phyloP scores from a whole-genome alignment of 2,113 vertebrate genomes.

The Eurypyga helias region DNA sequence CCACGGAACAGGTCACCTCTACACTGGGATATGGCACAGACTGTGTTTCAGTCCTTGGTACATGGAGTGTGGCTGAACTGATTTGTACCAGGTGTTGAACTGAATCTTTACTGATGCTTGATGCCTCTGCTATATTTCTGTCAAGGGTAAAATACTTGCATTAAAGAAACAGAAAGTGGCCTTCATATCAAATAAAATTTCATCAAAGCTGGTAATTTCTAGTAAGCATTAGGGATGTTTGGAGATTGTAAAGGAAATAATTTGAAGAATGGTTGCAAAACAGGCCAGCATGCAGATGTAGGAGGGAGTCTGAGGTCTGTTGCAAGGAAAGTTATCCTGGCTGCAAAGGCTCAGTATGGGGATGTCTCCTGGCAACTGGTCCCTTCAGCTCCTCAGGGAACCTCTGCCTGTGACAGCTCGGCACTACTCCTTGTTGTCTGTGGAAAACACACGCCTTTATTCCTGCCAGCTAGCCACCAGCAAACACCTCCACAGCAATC shows the following conservation, averaged over 20 bases:
- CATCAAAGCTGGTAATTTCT: not conserved
- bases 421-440: not conserved
- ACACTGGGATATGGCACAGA: rapidly evolving
- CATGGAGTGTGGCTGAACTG: not conserved
- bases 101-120: not conserved
- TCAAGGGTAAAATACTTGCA: not conserved
- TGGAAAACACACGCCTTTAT: rapidly evolving
- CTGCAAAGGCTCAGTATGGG: not conserved
- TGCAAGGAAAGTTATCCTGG: not conserved
- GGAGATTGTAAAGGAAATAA: not conserved
- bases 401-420: not conserved
- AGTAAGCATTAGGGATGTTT: not conserved
- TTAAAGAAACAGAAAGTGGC: not conserved
- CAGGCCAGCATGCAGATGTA: not conserved
- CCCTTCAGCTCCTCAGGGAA: not conserved
- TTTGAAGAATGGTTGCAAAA: not conserved
- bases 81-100: not conserved
- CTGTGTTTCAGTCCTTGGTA: not conserved
- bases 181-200: not conserved
- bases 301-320: not conserved
- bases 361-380: not conserved
- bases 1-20: not conserved
- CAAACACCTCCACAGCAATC: not conserved
- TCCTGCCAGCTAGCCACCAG: not conserved
- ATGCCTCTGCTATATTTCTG: not conserved